These are phyloP conservation scores for Neopelma chrysocephalum DNA, from an alignment of 2,797 vertebrate genomes.

Conservation along the genomic window DNA sequence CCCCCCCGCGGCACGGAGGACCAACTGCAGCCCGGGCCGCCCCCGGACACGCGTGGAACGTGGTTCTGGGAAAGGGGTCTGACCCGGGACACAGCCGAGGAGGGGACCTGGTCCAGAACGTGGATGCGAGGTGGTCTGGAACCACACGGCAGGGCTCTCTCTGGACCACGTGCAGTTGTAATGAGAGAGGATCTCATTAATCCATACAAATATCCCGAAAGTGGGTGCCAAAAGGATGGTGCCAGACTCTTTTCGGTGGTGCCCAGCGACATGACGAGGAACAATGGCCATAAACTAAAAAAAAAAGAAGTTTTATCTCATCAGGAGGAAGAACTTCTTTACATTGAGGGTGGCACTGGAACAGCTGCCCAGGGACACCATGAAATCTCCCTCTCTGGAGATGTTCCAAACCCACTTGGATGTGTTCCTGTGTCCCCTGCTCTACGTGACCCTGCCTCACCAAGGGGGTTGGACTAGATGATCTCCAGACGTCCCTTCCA, in stretches of 20 bases:
- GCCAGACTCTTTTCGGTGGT: background rate
- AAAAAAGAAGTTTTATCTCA: background rate
- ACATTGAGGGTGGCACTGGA: background rate
- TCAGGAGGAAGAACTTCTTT: background rate
- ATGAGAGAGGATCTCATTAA: background rate
- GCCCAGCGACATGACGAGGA: rapidly evolving
- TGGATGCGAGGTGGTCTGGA: background rate
- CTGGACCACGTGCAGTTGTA: rapidly evolving
- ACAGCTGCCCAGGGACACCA: rapidly evolving
- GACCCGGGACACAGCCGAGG: too few species aligned
- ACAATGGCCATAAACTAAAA: background rate
- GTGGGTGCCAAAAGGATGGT: background rate
- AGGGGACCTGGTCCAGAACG: background rate
- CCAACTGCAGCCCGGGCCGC: too few species aligned
- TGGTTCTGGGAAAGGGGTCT: background rate
- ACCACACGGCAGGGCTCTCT: background rate
- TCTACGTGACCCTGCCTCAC: background rate
- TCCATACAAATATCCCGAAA: background rate
- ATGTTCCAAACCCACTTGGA: too few species aligned
- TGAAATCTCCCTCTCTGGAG: rapidly evolving
- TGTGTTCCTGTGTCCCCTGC: background rate
- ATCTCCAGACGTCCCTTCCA: background rate
- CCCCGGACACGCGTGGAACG: background rate
- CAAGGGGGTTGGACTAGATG: background rate
- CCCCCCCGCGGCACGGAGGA: background rate